Conservation (phyloP, 2,797 vertebrate genomes). For the Staurois parvus region DNA sequence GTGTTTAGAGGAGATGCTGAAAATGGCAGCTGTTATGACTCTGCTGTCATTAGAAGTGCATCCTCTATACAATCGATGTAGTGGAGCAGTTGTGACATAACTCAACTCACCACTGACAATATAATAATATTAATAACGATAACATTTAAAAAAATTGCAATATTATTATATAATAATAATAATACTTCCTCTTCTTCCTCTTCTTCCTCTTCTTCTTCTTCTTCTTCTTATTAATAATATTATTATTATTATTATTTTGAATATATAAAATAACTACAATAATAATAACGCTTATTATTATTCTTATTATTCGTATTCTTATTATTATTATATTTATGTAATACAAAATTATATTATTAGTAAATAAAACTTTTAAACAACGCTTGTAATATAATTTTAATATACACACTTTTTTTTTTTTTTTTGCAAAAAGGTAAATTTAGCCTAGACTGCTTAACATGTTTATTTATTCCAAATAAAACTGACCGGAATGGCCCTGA, state of each 20-base stretch:
- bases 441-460: not conserved
- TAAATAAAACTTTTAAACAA: not conserved
- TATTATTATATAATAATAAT: not conserved
- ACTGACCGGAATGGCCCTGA: too few relatives aligned
- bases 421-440: not conserved
- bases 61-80: conserved; percentile 8
- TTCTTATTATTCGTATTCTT: not conserved
- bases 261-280: not conserved
- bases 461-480: not conserved
- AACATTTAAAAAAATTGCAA: not conserved
- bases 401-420: too few relatives aligned
- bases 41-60: conserved; percentile 18
- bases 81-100: not conserved
- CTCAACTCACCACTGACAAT: not conserved
- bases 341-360: too few relatives aligned
- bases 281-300: too few relatives aligned
- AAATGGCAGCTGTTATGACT: conserved; percentile 20
- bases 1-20: conserved; percentile 6
- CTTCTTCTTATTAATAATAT: too few relatives aligned
- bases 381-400: not conserved
- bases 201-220: too few relatives aligned
- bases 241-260: too few relatives aligned
- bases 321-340: not conserved
- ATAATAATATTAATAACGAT: not conserved
- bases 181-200: too few relatives aligned